A percentile compares a stretch with the other conserved stretches of the same genome.
Evolutionary conservation across 2,888 invertebrate genomes (phyloP).

Genomic region (Andrena trimmerana): DNA sequence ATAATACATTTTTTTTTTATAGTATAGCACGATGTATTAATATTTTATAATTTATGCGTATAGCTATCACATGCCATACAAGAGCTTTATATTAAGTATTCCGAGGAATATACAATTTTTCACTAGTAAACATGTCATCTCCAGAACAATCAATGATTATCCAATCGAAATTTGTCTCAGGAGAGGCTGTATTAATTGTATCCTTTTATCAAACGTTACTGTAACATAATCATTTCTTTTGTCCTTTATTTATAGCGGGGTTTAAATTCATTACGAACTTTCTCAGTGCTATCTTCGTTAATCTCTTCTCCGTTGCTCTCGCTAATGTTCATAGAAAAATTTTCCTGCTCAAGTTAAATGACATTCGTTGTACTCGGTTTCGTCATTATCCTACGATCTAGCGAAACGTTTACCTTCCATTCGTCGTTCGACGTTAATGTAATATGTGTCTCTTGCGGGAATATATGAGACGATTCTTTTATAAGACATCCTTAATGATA

Average conservation of each 20-base stretch:
- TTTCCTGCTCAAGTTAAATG: no score
- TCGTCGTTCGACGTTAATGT: background rate
- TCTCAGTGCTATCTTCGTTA: no score
- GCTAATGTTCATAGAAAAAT: no score
- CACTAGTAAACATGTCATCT: conserved; percentile 72
- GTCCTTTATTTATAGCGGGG: background rate
- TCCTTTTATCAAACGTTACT: conserved; percentile 83
- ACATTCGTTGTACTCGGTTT: no score
- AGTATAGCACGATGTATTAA: background rate
- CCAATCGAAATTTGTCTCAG: conserved; percentile 87
- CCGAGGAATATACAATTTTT: conserved; percentile 12
- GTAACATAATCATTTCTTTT: conserved; percentile 69
- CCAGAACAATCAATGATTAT: conserved; percentile 85
- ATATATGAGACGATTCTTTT: background rate
- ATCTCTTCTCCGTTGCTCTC: no score
- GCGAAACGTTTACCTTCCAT: no score
- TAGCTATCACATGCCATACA: conserved; percentile 10
- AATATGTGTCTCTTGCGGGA: background rate
- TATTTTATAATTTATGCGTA: conserved; percentile 12
- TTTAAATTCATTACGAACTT: background rate
- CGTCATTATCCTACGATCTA: no score
- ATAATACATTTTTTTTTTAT: background rate
- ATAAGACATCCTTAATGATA: conserved; percentile 66
- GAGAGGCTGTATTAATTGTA: conserved; percentile 87
- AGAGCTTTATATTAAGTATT: conserved; percentile 23